Conservation (phyloP, 2,113 vertebrate species). For the Sakesphorus luctuosus region DNA sequence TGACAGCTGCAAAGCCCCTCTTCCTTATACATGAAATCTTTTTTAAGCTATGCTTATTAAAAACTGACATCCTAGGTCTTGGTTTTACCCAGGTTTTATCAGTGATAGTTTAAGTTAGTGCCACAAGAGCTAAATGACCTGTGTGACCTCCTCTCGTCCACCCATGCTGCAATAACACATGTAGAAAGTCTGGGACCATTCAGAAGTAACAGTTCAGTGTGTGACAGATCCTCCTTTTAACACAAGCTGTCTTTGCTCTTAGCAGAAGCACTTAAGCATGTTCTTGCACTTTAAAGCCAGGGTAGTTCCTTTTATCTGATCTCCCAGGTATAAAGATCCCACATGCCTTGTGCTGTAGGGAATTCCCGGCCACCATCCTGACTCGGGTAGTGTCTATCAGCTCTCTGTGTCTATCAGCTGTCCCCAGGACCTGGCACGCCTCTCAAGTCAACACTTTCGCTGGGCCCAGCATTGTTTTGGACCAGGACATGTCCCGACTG, state of each 20-base stretch:
- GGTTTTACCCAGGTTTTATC: not conserved
- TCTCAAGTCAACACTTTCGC: not conserved
- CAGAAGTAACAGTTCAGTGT: not conserved
- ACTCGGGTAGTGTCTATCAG: not conserved
- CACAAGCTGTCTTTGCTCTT: not conserved
- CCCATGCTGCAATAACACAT: accelerated
- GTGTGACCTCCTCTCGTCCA: not conserved
- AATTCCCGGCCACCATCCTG: not conserved
- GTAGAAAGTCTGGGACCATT: not conserved
- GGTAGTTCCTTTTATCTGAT: not conserved
- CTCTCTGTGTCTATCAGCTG: accelerated
- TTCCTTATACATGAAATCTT: not conserved
- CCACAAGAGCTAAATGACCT: accelerated
- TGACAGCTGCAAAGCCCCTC: accelerated
- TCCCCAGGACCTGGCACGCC: not conserved
- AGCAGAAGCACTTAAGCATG: not conserved
- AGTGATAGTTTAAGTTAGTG: not conserved
- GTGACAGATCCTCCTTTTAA: not conserved
- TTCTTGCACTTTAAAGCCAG: not conserved
- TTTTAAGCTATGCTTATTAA: not conserved
- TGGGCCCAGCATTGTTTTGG: accelerated
- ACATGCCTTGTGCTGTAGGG: accelerated
- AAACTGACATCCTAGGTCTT: not conserved
- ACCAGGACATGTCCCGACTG: not conserved
- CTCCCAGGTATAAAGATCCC: accelerated